Conservation (phyloP, 2,113 vertebrate species). For the Hyperoodon ampullatus region DNA sequence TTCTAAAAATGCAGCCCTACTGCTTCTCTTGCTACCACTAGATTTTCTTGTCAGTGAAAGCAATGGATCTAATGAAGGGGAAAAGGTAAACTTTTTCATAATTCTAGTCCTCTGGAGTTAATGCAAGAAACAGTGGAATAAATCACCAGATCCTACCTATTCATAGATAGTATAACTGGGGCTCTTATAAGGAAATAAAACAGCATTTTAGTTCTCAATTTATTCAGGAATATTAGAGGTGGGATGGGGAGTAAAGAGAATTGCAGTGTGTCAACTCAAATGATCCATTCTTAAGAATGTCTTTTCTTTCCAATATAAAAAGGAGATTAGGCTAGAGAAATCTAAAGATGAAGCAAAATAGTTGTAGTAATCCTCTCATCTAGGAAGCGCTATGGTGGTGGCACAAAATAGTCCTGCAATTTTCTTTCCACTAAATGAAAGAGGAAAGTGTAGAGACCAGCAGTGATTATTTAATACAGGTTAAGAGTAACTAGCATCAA, state of each 20-base stretch:
- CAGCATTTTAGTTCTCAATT: not conserved
- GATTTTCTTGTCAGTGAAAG: not conserved
- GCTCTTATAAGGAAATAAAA: not conserved
- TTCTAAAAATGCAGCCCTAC: not conserved
- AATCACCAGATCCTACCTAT: not conserved
- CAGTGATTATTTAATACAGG: conserved; percentile 14
- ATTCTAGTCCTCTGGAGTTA: not conserved
- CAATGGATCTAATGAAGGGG: not conserved
- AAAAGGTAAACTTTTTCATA: not conserved
- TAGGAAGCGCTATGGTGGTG: not conserved
- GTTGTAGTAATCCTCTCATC: not conserved
- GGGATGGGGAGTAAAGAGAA: not conserved
- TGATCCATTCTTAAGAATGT: not conserved
- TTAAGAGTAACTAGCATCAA: not conserved
- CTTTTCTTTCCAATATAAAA: not conserved
- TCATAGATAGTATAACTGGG: not conserved
- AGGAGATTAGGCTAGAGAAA: not conserved
- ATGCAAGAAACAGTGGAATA: not conserved
- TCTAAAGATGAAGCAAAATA: not conserved
- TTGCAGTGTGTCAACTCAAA: not conserved
- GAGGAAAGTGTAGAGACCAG: not conserved
- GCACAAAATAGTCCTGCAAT: conserved; percentile 34
- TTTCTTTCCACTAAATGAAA: conserved; percentile 57
- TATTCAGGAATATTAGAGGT: not conserved
- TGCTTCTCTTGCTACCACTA: not conserved